Conservation (phyloP, 2,888 invertebrate genomes). For the Sialis lutaria region DNA sequence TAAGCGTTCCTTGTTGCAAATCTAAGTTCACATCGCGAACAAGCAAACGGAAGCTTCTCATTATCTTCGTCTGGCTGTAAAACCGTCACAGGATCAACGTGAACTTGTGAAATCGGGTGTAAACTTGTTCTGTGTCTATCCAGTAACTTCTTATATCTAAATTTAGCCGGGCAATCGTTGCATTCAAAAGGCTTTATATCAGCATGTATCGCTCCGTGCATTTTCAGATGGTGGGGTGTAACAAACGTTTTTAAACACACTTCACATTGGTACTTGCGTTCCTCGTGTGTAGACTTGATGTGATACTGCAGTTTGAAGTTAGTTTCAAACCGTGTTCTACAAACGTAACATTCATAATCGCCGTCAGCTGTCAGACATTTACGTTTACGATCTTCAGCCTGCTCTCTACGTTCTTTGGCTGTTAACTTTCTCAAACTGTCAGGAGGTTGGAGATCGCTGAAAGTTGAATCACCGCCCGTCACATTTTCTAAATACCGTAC, state of each 20-base stretch:
- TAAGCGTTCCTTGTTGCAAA: slow-evolving; percentile 24
- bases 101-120: slow-evolving; percentile 15
- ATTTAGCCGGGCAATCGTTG: slow-evolving; percentile 23
- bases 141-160: slow-evolving; percentile 22
- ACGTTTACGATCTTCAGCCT: slow-evolving; percentile 3
- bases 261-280: slow-evolving; percentile 24
- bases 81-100: no score
- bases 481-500: no score
- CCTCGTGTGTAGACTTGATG: slow-evolving; percentile 10
- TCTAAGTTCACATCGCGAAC: slow-evolving; percentile 22
- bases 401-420: slow-evolving; percentile 5
- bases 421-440: neutral
- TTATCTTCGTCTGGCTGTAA: neutral
- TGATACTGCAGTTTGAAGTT: slow-evolving; percentile 9
- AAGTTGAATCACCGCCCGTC: no score
- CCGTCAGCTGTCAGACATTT: slow-evolving; percentile 5
- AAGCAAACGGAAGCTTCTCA: slow-evolving; percentile 17
- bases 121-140: slow-evolving; percentile 24
- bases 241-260: slow-evolving; percentile 31
- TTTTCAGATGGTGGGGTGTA: slow-evolving; percentile 21
- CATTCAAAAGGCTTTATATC: slow-evolving; percentile 11
- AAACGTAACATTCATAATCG: slow-evolving; percentile 3
- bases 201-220: slow-evolving; percentile 9
- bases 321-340: slow-evolving; percentile 9
- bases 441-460: no score